Base-by-base conservation (phyloP, 2,113 vertebrate genomes). In the Hypocryptadius cinnamomeus region DNA sequence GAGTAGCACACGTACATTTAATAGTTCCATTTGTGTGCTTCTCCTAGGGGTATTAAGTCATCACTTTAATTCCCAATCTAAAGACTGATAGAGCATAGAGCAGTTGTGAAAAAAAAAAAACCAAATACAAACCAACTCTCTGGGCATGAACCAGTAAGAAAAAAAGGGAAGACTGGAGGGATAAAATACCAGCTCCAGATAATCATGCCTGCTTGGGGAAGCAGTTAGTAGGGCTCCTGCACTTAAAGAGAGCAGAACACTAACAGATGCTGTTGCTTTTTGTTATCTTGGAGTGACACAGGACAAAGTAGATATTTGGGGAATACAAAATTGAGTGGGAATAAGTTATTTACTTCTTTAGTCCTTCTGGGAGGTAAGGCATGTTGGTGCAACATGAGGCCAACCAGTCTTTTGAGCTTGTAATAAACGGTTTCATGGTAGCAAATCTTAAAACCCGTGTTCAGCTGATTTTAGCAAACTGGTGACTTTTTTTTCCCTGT, bases 41-140 rank as follows among this genome's bases (percentile, higher is more conserved):
- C 76, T 93, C 59, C 84, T 88, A 77, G 37, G 47, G 79, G 51
- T 69, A 83, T 63, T 66, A 93, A 94, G 70, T 85, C 89, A 93
- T 47, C 80, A 35, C 45, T 92, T 76, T 42, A 74, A 94, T 81
- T 81, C 89, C 57, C 70, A 76, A 47, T 84, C 73, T 72, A 61
- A 57, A 92, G 70, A 87, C 66, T 66, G 61, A 87, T 31, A 69
- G 42, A 87, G 66, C 69, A 85, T 24, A 50, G n/a, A 90, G 45
- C 60, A 85, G 53, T 56, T 59, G 51, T 48, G 44, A 11, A 54
- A 85, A 93, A 92, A 65, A 93, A 92, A 65, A 61, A 35, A 3
- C 3, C 33, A 39, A 79, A 25, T 12, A 42, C 31, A 50, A 84
- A 33, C 7, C 39, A 81, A 61, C 17, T 68, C 45, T 69, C 66